Conservation (phyloP, 2,797 vertebrate species). For the Chaenodraco wilsoni region DNA sequence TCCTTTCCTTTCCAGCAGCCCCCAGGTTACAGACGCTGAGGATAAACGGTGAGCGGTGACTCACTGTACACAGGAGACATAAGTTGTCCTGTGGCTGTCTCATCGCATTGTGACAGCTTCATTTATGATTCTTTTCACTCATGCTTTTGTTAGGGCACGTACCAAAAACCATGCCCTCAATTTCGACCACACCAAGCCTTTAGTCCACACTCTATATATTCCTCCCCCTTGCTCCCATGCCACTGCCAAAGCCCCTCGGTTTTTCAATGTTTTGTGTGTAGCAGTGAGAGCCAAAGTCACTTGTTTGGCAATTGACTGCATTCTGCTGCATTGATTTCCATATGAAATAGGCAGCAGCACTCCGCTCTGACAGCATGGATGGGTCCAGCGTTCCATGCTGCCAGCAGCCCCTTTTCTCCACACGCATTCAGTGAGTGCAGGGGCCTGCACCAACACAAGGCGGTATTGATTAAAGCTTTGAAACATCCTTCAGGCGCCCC, state of each 20-base stretch:
- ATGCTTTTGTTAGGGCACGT: conserved; percentile 25
- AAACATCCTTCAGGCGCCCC: conserved; percentile 71
- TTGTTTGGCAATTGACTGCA: conserved; percentile 89
- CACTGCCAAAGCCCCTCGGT: conserved; percentile 56
- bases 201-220: conserved; percentile 66
- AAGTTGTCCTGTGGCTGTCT: conserved; percentile 37
- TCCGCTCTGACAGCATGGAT: conserved; percentile 79
- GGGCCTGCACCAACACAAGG: conserved; percentile 78
- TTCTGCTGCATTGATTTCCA: conserved; percentile 87
- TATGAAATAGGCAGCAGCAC: conserved; percentile 86
- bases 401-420: conserved; percentile 70
- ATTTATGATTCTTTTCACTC: conserved; percentile 49
- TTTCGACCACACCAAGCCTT: conserved; percentile 57
- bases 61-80: conserved; percentile 33
- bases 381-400: conserved; percentile 73
- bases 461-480: conserved; percentile 77
- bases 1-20: conserved; percentile 63
- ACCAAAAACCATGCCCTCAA: conserved; percentile 41
- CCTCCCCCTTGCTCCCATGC: conserved; percentile 58
- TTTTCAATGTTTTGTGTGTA: conserved; percentile 77
- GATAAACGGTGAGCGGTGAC: conserved; percentile 40
- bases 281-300: conserved; percentile 85
- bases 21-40: conserved; percentile 51
- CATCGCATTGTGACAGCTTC: conserved; percentile 46
- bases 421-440: conserved; percentile 70